Evolutionary conservation across 2,113 vertebrate genomes (phyloP), one percentile per base, ranked within the genome.

Genomic region (Trematomus loennbergii): DNA sequence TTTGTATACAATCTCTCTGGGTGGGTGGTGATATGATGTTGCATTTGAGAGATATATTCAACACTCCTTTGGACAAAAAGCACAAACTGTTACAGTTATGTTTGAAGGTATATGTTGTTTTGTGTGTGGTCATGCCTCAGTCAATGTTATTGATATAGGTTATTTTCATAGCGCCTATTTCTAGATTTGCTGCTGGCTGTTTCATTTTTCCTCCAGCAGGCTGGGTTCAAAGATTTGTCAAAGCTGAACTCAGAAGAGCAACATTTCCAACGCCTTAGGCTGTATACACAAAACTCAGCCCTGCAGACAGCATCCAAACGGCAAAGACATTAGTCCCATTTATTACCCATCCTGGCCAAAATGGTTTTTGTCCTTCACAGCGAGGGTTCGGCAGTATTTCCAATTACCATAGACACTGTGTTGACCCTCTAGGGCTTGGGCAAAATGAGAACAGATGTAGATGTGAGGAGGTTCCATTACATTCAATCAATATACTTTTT

Each of bases 331-430:
- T 88, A 87, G 88, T 73, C 66, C 53, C 78, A 84, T 93, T 91
- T 92, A 88, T 89, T 87, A 87, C 75, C 88, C 70, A 88, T 84
- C 79, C 77, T 63, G 78, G 71, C 52, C 71, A 16, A 87, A 88
- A 90, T 87, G 67, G 86, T 68, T 90, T 93, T 91, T 89, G 89
- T 89, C 85, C 89, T 89, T 92, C 85, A 84, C 73, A 79, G 73
- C 25, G 53, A 87, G 76, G 78, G 75, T 83, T 79, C 29, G 63
- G 73, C 79, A 75, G 87, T 75, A 84, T 84, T 91, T 88, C 81
- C 83, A 88, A 88, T 89, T 87, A 87, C 84, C 78, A 88, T 87
- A 92, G 77, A 82, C 81, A 75, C 63, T 50, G 73, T 87, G 87
- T 86, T 93, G 91, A 91, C 88, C 88, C 89, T 89, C 82, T 82